Conservation (phyloP, 2,113 vertebrate genomes). For the Paramormyrops kingsleyae region DNA sequence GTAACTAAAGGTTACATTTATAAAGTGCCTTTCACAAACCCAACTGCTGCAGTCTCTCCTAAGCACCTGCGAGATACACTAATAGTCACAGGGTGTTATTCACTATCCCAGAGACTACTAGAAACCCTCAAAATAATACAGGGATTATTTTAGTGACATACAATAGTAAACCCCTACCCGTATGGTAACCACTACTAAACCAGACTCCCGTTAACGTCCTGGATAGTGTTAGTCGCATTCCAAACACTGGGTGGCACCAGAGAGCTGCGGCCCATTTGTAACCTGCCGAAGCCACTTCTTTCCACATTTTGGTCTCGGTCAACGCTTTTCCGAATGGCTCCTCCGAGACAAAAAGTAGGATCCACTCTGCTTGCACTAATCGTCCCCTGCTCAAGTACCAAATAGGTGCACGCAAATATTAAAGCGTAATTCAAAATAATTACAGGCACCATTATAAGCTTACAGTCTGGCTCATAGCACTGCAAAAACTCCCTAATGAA, state of each 20-base stretch:
- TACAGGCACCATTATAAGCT: neutral
- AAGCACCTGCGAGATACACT: neutral
- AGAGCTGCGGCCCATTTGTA: neutral
- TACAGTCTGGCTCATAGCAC: no score
- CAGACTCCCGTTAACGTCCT: neutral
- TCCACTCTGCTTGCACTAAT: neutral
- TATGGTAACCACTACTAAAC: neutral
- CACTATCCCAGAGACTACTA: neutral
- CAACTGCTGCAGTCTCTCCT: neutral
- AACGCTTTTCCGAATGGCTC: neutral
- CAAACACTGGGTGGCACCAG: neutral
- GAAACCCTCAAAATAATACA: neutral
- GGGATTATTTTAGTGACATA: neutral
- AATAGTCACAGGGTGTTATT: neutral
- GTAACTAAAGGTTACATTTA: no score
- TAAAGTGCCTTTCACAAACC: neutral
- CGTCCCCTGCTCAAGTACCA: neutral
- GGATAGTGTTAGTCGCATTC: neutral
- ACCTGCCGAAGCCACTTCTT: neutral
- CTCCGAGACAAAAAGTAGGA: neutral
- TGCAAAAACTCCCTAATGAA: no score
- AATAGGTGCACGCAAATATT: neutral
- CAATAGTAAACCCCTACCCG: neutral
- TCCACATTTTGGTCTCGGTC: neutral
- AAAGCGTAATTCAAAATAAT: neutral